phyloP scores from a whole-genome alignment of 2,113 vertebrate species.

The Rousettus leschenaultii region DNA sequence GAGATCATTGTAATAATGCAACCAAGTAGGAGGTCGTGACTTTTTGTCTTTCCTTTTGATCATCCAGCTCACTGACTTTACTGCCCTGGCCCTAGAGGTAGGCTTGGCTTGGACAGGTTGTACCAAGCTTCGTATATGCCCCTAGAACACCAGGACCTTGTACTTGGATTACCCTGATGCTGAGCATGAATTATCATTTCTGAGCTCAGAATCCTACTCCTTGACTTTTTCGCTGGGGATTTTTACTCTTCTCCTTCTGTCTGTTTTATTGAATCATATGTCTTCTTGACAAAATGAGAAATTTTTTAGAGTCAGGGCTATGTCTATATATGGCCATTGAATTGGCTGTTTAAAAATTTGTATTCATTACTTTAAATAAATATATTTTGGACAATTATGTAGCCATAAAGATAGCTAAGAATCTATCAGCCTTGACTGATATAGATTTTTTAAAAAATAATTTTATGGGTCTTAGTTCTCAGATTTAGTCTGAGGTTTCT shows the following conservation, averaged over 20 bases:
- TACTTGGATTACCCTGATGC: background rate
- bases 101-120: background rate
- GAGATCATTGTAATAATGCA: background rate
- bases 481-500: background rate
- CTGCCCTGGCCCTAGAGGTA: background rate
- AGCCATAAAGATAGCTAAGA: background rate
- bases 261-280: slow-evolving; percentile 11
- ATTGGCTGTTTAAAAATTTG: background rate
- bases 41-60: background rate
- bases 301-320: slow-evolving; percentile 10
- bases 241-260: slow-evolving; percentile 18
- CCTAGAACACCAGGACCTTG: background rate
- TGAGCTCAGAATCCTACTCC: background rate
- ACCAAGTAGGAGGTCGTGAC: background rate
- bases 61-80: background rate
- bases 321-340: background rate
- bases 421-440: background rate
- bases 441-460: background rate
- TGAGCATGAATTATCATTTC: background rate
- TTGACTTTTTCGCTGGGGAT: background rate
- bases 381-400: background rate
- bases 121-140: background rate
- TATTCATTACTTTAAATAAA: background rate
- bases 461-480: background rate
- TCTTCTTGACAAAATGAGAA: background rate